phyloP scores from a whole-genome alignment of 2,113 vertebrate genomes.

The Meles meles region DNA sequence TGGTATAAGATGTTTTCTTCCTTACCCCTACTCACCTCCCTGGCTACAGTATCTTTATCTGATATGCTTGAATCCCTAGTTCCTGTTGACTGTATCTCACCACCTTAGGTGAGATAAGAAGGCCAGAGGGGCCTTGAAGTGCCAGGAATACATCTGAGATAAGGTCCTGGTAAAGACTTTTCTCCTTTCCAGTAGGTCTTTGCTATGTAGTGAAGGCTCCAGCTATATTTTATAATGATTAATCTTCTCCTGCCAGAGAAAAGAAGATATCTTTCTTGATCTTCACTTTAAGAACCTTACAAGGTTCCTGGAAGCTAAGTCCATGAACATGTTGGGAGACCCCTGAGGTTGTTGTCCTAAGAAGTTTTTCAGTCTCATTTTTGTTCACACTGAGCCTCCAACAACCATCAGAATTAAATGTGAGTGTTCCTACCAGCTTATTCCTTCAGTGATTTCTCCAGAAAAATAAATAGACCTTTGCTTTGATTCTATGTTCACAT shows the following conservation, averaged over 20 bases:
- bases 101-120: not conserved
- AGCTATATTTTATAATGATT: not conserved
- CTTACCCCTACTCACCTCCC: not conserved
- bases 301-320: not conserved
- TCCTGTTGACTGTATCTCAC: not conserved
- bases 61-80: not conserved
- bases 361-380: not conserved
- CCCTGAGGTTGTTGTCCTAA: fast-evolving
- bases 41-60: not conserved
- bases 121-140: not conserved
- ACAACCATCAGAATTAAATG: not conserved
- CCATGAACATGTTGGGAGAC: not conserved
- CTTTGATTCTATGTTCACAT: not conserved
- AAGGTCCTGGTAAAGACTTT: not conserved
- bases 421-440: not conserved
- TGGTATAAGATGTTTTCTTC: not conserved
- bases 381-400: not conserved
- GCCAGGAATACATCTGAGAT: not conserved
- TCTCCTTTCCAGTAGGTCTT: not conserved
- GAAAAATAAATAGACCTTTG: not conserved
- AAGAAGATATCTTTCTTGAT: not conserved
- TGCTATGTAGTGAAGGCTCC: not conserved
- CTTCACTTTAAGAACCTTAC: not conserved
- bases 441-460: not conserved
- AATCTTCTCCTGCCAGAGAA: not conserved